These are phyloP conservation scores for Rotaria socialis DNA, from an alignment of 2,888 invertebrate species.

Conservation along the genomic window DNA sequence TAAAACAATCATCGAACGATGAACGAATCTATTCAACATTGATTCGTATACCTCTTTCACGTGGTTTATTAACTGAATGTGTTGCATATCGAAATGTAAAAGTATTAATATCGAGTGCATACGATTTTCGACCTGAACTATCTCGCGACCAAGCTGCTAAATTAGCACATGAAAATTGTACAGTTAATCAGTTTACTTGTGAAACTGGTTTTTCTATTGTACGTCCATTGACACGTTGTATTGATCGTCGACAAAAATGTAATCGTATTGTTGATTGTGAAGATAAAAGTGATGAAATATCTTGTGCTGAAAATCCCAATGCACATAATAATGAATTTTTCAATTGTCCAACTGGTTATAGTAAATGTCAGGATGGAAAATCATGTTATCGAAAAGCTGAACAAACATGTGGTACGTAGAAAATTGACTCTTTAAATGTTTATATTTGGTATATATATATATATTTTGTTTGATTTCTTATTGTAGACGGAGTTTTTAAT, in stretches of 20 bases:
- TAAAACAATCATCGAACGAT: not conserved
- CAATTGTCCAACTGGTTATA: not conserved
- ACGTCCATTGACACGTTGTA: constrained; percentile 3
- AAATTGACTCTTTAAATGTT: too few species aligned
- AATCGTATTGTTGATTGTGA: constrained; percentile 24
- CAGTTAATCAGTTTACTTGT: constrained; percentile 11
- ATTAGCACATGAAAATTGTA: not conserved
- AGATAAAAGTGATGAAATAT: constrained; percentile 28
- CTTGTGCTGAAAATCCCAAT: not conserved
- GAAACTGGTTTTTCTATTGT: not conserved
- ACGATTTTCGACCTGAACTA: not conserved
- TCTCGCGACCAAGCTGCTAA: not conserved
- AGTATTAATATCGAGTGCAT: not conserved
- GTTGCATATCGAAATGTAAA: not conserved
- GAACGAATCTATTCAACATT: not conserved
- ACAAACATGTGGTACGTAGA: constrained; percentile 25
- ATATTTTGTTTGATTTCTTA: not conserved
- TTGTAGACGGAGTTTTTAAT: constrained; percentile 17
- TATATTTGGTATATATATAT: too few species aligned
- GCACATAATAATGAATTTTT: not conserved
- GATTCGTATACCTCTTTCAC: not conserved
- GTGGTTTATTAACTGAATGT: not conserved
- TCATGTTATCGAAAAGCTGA: not conserved
- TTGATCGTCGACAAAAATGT: not conserved
- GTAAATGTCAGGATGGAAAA: not conserved